Evolutionary conservation across 2,888 invertebrate genomes (phyloP).

Genomic region (Aporophyla lueneburgensis): DNA sequence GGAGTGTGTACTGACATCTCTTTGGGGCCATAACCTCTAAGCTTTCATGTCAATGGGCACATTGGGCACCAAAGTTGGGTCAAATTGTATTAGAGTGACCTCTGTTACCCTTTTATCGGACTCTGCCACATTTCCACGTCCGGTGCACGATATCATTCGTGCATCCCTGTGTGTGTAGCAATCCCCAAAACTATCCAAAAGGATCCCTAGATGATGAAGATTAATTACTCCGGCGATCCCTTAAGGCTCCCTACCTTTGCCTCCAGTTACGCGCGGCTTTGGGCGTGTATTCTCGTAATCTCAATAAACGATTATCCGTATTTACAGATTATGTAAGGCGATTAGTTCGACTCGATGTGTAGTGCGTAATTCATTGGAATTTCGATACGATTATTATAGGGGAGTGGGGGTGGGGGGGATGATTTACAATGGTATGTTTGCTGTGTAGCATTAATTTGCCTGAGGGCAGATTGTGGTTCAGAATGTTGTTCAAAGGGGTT

Average conservation of each 20-base stretch:
- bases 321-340: slow-evolving; percentile 45
- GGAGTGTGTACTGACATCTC: too few relatives aligned
- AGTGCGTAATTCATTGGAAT: slow-evolving; percentile 29
- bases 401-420: slow-evolving; percentile 1
- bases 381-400: slow-evolving; percentile 22
- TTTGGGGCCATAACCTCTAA: background rate
- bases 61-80: background rate
- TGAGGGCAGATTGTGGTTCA: slow-evolving; percentile 36
- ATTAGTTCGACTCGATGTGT: slow-evolving; percentile 46
- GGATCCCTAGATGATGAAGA: slow-evolving; percentile 71
- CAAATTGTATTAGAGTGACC: slow-evolving; percentile 37
- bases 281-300: slow-evolving; percentile 54
- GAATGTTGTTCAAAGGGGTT: slow-evolving; percentile 33
- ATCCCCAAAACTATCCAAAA: slow-evolving; percentile 64
- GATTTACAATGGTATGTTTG: slow-evolving; percentile 41
- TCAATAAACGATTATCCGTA: slow-evolving; percentile 66
- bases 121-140: slow-evolving; percentile 7
- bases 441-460: slow-evolving; percentile 39
- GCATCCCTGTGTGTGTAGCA: slow-evolving; percentile 46
- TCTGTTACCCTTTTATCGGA: slow-evolving; percentile 15
- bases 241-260: slow-evolving; percentile 64
- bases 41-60: slow-evolving; percentile 7
- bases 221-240: slow-evolving; percentile 70
- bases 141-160: slow-evolving; percentile 29
- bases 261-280: slow-evolving; percentile 42